phyloP scores from a whole-genome alignment of 2,113 vertebrate genomes.

The Sciurus niger region DNA sequence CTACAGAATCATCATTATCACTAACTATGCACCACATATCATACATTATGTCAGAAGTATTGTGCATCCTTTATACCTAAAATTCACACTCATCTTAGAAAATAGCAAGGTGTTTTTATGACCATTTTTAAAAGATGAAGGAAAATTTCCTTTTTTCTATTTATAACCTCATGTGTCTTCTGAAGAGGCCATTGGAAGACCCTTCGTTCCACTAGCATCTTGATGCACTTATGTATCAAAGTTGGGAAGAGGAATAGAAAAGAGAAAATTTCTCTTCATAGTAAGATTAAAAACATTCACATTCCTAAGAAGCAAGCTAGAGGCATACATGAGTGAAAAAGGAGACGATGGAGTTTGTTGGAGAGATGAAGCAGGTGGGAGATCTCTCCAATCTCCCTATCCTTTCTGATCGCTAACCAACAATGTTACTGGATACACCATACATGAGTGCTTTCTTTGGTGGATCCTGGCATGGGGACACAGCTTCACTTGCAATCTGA shows the following conservation, averaged over 20 bases:
- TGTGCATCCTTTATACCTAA: background rate
- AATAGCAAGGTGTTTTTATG: background rate
- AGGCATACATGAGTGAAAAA: background rate
- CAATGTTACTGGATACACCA: background rate
- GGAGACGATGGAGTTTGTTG: background rate
- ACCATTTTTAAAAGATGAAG: background rate
- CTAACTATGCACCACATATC: background rate
- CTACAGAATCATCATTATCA: background rate
- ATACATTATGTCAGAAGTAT: background rate
- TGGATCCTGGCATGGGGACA: background rate
- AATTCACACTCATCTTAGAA: conserved; percentile 26
- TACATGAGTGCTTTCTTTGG: background rate
- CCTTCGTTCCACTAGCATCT: background rate
- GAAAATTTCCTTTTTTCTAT: background rate
- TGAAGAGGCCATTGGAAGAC: background rate
- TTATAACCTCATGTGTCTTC: background rate
- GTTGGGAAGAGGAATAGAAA: conserved; percentile 13
- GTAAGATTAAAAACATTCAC: background rate
- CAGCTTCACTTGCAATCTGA: background rate
- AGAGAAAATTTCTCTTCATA: background rate
- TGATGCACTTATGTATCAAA: background rate
- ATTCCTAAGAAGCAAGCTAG: conserved; percentile 3
- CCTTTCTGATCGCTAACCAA: background rate
- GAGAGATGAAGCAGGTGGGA: background rate
- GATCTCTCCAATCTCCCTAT: background rate